Percentiles rank a stretch among this genome's conserved stretches.
Conservation (phyloP, 2,797 vertebrate genomes). For the Calcarius lapponicus region DNA sequence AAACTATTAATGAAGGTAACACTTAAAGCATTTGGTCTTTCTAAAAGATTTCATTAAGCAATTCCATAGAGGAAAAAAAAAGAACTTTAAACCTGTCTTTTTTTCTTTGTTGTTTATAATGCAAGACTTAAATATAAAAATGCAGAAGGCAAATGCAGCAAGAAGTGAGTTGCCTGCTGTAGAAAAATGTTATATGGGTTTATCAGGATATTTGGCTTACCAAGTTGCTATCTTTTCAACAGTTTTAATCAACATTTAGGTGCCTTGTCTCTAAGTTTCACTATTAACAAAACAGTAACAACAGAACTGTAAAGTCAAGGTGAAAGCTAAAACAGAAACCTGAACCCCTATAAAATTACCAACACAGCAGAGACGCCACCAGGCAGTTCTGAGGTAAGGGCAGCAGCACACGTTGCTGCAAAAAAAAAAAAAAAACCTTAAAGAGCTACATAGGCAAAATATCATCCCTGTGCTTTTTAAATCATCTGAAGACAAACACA, state of each 20-base stretch:
- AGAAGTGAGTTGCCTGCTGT: background rate
- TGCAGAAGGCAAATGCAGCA: background rate
- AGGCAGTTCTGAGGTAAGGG: background rate
- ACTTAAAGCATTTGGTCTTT: background rate
- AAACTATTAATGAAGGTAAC: background rate
- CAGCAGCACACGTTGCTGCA: background rate
- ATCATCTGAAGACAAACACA: background rate
- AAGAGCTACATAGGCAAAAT: background rate
- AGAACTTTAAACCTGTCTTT: background rate
- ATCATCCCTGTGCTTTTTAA: background rate
- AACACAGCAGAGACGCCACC: background rate
- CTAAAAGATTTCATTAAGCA: background rate
- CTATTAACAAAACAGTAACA: background rate
- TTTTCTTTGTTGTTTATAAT: background rate
- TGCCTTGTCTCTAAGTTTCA: background rate
- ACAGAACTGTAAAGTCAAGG: background rate
- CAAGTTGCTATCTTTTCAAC: background rate
- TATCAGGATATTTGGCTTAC: background rate
- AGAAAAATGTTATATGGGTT: background rate
- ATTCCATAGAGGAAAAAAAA: background rate
- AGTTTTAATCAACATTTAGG: background rate
- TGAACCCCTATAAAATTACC: background rate
- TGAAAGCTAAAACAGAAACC: background rate
- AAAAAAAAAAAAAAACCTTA: background rate
- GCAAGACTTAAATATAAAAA: background rate